phyloP scores from a whole-genome alignment of 2,888 invertebrate genomes.

The Dicycla oo region DNA sequence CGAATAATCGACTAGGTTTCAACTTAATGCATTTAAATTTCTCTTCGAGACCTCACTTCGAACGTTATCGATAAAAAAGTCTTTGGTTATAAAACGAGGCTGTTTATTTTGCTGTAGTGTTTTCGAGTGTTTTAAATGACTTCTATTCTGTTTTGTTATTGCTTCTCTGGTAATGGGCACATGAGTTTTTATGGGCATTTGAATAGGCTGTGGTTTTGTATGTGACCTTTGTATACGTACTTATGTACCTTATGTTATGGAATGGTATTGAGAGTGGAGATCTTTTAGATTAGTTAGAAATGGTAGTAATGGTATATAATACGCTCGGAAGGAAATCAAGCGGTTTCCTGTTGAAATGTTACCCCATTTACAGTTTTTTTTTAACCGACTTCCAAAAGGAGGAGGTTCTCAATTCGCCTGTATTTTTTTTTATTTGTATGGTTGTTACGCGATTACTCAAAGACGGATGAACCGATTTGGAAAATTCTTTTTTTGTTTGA shows the following conservation, averaged over 20 bases:
- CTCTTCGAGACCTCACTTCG: slow-evolving; percentile 31
- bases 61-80: slow-evolving; percentile 57
- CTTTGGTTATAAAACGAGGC: slow-evolving; percentile 46
- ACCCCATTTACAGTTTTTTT: slow-evolving; percentile 4
- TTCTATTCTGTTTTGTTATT: slow-evolving; percentile 48
- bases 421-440: too few species aligned
- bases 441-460: too few species aligned
- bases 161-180: slow-evolving; percentile 43
- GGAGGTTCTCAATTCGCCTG: too few species aligned
- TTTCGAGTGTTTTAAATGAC: slow-evolving; percentile 59
- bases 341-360: not conserved
- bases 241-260: slow-evolving; percentile 25
- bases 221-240: slow-evolving; percentile 41
- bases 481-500: too few species aligned
- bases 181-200: slow-evolving; percentile 54
- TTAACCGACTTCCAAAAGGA: too few species aligned
- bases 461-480: too few species aligned
- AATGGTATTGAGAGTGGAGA: slow-evolving; percentile 27
- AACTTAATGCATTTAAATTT: slow-evolving; percentile 68
- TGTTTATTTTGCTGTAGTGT: slow-evolving; percentile 53
- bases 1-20: slow-evolving; percentile 60
- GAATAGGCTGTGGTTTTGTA: slow-evolving; percentile 43
- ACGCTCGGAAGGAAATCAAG: not conserved
- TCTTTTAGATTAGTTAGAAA: slow-evolving; percentile 28
- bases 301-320: slow-evolving; percentile 2